Conservation (phyloP, 2,888 invertebrate species). For the Archaeoteleia sp. region DNA sequence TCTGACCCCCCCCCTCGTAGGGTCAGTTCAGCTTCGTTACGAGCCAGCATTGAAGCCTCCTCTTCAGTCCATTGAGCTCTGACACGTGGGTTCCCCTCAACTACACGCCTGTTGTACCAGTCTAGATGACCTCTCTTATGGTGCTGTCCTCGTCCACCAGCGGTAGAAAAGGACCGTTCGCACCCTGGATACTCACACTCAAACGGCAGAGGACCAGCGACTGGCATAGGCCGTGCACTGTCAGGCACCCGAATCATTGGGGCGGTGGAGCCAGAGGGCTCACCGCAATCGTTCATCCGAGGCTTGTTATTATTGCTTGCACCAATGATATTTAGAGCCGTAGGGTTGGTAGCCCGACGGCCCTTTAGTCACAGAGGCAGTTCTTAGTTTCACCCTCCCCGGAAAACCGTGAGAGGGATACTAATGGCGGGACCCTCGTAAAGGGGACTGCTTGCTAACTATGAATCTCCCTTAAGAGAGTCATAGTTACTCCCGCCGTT, state of each 20-base stretch:
- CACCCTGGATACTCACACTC: constrained; percentile 13
- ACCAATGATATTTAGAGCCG: no score
- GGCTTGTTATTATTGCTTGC: no score
- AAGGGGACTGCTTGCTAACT: no score
- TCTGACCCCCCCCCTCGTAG: constrained; percentile 1
- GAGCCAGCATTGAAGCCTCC: neutral
- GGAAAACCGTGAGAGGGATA: no score
- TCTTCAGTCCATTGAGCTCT: constrained; percentile 5
- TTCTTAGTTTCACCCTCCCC: no score
- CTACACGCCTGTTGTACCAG: neutral
- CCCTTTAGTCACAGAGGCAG: no score
- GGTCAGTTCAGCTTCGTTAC: constrained; percentile 9
- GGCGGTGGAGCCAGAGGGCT: neutral
- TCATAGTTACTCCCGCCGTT: constrained; percentile 77
- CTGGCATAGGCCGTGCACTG: neutral
- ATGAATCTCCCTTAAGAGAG: constrained; percentile 49
- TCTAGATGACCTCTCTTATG: neutral
- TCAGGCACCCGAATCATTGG: neutral
- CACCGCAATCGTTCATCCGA: neutral
- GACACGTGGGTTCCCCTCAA: neutral
- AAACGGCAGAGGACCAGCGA: neutral
- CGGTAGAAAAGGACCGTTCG: neutral
- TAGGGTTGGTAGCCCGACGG: no score
- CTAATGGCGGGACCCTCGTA: no score
- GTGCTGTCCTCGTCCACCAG: constrained; percentile 9